Evolutionary conservation across 2,113 vertebrate species (phyloP).

Genomic region (Tinamus guttatus): DNA sequence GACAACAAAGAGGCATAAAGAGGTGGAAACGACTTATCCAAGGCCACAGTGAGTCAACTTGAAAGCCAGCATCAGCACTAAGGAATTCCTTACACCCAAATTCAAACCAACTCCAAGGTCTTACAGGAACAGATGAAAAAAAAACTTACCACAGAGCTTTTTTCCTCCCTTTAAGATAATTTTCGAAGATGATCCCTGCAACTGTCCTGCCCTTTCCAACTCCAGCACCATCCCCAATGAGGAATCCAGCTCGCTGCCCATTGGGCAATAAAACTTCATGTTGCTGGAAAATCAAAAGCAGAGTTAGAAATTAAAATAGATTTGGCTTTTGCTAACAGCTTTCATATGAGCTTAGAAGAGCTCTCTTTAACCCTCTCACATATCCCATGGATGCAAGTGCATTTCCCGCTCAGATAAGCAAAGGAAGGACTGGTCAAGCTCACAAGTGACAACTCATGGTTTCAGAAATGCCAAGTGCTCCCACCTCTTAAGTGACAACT

Average conservation of each 20-base stretch:
- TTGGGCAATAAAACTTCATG: constrained; percentile 94
- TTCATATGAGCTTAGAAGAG: background rate
- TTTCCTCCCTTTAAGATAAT: constrained; percentile 90
- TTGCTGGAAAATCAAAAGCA: constrained; percentile 81
- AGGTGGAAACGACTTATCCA: constrained; percentile 42
- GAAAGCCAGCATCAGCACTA: constrained; percentile 52
- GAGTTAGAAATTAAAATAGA: background rate
- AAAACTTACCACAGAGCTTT: constrained; percentile 91
- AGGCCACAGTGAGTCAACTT: constrained; percentile 58
- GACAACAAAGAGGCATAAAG: constrained; percentile 10
- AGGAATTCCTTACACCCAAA: constrained; percentile 51
- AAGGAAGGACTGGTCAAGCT: background rate
- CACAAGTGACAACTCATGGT: background rate
- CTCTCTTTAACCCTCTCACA: background rate
- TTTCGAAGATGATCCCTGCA: constrained; percentile 95
- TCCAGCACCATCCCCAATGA: constrained; percentile 94
- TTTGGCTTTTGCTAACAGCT: background rate
- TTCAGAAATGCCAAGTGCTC: background rate
- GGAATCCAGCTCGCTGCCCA: constrained; percentile 93
- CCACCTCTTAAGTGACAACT: background rate
- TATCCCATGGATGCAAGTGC: fast-evolving
- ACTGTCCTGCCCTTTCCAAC: constrained; percentile 97
- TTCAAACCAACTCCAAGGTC: constrained; percentile 3
- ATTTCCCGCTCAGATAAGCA: fast-evolving
- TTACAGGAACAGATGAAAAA: background rate